A percentile compares a stretch with the other conserved stretches of the same genome.
Conservation (phyloP, 2,113 vertebrate species). For the Shinisaurus crocodilurus region DNA sequence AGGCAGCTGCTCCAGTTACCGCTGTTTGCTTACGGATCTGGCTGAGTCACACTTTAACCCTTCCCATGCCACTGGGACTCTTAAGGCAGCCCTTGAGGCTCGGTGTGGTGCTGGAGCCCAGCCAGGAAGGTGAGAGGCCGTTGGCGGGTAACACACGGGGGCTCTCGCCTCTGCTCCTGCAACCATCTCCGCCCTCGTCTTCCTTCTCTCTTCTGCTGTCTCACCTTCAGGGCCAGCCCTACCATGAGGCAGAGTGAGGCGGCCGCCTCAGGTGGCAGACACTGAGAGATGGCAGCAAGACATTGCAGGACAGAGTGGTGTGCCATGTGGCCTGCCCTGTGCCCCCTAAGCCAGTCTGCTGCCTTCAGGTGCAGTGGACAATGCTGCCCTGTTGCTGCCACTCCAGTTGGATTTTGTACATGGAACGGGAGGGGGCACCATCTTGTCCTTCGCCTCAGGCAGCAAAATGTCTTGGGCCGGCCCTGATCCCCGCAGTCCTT, state of each 20-base stretch:
- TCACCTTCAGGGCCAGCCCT: neutral
- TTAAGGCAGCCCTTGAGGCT: neutral
- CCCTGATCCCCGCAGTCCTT: too few relatives aligned
- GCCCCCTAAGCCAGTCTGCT: too few relatives aligned
- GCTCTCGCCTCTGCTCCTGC: neutral
- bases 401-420: too few relatives aligned
- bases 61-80: neutral
- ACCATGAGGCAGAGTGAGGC: neutral
- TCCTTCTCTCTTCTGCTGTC: neutral
- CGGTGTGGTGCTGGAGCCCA: neutral
- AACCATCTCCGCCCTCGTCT: neutral
- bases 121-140: too few relatives aligned
- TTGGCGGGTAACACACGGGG: neutral
- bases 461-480: too few relatives aligned
- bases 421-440: too few relatives aligned
- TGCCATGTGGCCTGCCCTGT: too few relatives aligned
- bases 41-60: neutral
- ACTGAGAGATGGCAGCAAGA: too few relatives aligned
- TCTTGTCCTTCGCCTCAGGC: too few relatives aligned
- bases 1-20: neutral
- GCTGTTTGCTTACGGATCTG: neutral
- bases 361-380: too few relatives aligned
- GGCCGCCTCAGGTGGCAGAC: neutral
- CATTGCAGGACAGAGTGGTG: too few relatives aligned
- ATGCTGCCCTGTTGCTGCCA: too few relatives aligned